Conservation (phyloP, 2,113 vertebrate genomes). For the Cnemophilus loriae region DNA sequence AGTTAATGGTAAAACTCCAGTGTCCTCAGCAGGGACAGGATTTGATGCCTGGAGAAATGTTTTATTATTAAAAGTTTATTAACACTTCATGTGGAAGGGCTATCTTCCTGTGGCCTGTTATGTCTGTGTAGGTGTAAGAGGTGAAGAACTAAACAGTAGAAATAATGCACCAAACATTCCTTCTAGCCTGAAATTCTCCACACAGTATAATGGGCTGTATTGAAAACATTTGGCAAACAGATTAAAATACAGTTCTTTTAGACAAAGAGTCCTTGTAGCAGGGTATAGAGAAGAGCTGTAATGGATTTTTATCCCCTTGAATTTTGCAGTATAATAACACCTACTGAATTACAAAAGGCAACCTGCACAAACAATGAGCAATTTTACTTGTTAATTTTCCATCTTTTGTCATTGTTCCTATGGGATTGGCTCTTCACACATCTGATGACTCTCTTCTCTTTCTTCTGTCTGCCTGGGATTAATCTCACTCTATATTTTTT, state of each 20-base stretch:
- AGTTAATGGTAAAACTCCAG: neutral
- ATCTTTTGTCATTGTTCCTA: neutral
- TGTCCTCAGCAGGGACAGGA: neutral
- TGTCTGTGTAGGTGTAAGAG: neutral
- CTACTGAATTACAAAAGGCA: neutral
- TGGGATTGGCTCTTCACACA: neutral
- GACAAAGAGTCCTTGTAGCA: neutral
- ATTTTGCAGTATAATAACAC: conserved; percentile 35
- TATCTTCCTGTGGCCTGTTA: neutral
- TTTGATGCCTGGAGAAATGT: neutral
- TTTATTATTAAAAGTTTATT: conserved; percentile 23
- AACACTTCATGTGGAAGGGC: neutral
- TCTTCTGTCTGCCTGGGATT: neutral
- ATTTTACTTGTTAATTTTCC: conserved; percentile 22
- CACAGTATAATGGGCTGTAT: conserved; percentile 5
- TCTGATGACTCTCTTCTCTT: conserved; percentile 9
- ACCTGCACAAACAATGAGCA: neutral
- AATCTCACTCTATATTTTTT: neutral
- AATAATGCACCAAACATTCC: neutral
- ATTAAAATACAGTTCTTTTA: conserved; percentile 48
- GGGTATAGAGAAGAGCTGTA: neutral
- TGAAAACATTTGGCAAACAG: conserved; percentile 57
- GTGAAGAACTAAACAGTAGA: neutral
- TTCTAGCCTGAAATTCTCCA: neutral
- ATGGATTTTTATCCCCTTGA: neutral